These are phyloP conservation scores for Sinocyclocheilus grahami DNA, from an alignment of 2,113 vertebrate genomes.

Conservation along the genomic window DNA sequence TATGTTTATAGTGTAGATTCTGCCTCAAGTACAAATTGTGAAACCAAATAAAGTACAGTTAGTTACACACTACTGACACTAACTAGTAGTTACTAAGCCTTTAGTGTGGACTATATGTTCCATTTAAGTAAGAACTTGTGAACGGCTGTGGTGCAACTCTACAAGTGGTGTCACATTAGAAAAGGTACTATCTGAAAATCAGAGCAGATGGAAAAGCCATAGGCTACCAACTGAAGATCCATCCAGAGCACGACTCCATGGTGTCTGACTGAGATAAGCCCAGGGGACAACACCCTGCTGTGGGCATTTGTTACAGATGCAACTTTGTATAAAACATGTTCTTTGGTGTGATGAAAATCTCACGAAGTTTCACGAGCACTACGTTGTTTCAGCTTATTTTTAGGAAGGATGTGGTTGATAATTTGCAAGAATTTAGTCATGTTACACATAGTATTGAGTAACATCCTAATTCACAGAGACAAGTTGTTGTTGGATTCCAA, in stretches of 20 bases:
- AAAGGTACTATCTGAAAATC: slow-evolving; percentile 22
- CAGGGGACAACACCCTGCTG: slow-evolving; percentile 54
- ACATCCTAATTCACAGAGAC: background rate
- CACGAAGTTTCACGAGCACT: background rate
- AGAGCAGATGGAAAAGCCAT: slow-evolving; percentile 33
- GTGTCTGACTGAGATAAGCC: slow-evolving; percentile 66
- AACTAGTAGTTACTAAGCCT: background rate
- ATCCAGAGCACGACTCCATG: slow-evolving; percentile 60
- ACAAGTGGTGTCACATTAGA: slow-evolving; percentile 17
- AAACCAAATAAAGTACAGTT: background rate
- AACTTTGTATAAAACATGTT: too few relatives aligned
- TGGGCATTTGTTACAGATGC: slow-evolving; percentile 2
- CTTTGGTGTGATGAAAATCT: background rate
- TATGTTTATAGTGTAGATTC: too few relatives aligned
- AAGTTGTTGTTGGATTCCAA: background rate
- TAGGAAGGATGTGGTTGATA: background rate
- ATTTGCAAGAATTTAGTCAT: background rate
- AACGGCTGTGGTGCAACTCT: background rate
- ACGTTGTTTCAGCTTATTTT: background rate
- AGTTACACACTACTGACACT: background rate
- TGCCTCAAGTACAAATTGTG: background rate
- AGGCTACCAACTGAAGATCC: background rate
- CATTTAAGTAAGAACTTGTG: background rate
- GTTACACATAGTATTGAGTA: background rate
- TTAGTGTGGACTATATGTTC: background rate